A percentile compares a stretch with the other conserved stretches of the same genome.
These are phyloP conservation scores for Oithona nana DNA, from an alignment of 2,888 invertebrate species.

Conservation along the genomic window DNA sequence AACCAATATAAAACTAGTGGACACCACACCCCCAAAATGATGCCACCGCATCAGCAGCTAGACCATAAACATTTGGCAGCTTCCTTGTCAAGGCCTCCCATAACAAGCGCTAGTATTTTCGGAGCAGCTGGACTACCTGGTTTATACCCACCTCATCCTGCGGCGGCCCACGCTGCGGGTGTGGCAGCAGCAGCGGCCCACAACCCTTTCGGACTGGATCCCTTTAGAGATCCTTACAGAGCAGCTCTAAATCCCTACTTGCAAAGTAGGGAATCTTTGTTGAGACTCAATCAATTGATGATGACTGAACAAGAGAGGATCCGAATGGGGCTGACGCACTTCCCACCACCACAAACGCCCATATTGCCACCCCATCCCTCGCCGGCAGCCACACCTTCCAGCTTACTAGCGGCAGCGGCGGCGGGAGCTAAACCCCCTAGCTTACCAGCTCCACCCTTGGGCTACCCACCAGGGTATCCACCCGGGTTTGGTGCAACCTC, in stretches of 20 bases:
- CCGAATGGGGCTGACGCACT: neutral
- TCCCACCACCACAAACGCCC: neutral
- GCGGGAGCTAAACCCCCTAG: neutral
- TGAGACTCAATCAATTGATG: constrained; percentile 1
- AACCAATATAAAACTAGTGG: neutral
- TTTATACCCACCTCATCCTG: neutral
- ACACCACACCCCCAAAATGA: neutral
- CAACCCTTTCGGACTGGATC: constrained; percentile 4
- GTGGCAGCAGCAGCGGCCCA: neutral
- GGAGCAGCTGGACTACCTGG: neutral
- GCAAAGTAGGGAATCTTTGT: neutral
- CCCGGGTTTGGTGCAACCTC: neutral
- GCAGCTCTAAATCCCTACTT: neutral
- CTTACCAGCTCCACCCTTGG: no score
- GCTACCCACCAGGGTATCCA: neutral
- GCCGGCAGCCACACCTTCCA: neutral
- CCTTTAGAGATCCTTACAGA: neutral
- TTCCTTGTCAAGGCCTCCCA: neutral
- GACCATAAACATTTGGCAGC: neutral
- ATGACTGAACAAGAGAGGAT: constrained; percentile 7
- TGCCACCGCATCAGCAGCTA: neutral
- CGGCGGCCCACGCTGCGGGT: no score
- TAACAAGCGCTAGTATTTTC: neutral
- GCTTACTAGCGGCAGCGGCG: neutral
- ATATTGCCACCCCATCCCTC: neutral